Percentiles rank a stretch among this genome's conserved stretches.
Conservation (phyloP, 2,797 vertebrate species). For the Danionella dracula region DNA sequence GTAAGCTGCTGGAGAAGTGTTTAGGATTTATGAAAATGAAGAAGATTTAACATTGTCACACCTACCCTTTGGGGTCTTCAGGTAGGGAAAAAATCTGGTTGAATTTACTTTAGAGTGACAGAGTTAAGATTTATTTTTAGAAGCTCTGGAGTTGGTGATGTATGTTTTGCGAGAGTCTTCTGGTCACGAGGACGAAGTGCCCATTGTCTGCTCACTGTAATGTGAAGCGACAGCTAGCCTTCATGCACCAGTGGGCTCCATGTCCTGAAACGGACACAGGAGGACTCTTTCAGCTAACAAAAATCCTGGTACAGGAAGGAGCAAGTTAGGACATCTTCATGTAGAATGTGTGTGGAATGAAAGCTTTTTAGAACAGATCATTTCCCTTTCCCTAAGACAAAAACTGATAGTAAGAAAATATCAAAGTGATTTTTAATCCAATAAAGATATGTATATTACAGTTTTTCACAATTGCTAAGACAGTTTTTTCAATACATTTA, state of each 20-base stretch:
- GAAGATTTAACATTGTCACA: background rate
- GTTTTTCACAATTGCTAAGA: too few relatives aligned
- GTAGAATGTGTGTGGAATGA: background rate
- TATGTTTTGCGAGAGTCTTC: slow-evolving; percentile 29
- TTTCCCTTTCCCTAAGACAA: too few relatives aligned
- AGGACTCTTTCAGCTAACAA: slow-evolving; percentile 38
- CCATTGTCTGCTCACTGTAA: slow-evolving; percentile 48
- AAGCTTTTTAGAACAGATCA: too few relatives aligned
- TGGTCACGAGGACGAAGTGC: slow-evolving; percentile 47
- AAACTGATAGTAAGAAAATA: background rate
- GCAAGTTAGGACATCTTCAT: slow-evolving; percentile 34
- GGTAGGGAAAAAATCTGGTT: background rate
- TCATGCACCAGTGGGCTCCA: slow-evolving; percentile 54
- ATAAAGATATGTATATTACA: too few relatives aligned
- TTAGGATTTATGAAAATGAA: background rate
- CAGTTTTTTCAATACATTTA: too few relatives aligned
- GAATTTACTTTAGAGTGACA: background rate
- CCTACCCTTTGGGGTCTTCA: background rate
- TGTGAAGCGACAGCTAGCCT: slow-evolving; percentile 66
- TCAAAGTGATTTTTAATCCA: too few relatives aligned
- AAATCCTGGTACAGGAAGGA: background rate
- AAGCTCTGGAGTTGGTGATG: slow-evolving; percentile 30
- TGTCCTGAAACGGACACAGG: slow-evolving; percentile 42
- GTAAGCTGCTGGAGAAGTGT: background rate
- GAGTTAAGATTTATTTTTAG: background rate